Evolutionary conservation across 2,113 vertebrate species (phyloP).

Genomic region (Hydropotes inermis): DNA sequence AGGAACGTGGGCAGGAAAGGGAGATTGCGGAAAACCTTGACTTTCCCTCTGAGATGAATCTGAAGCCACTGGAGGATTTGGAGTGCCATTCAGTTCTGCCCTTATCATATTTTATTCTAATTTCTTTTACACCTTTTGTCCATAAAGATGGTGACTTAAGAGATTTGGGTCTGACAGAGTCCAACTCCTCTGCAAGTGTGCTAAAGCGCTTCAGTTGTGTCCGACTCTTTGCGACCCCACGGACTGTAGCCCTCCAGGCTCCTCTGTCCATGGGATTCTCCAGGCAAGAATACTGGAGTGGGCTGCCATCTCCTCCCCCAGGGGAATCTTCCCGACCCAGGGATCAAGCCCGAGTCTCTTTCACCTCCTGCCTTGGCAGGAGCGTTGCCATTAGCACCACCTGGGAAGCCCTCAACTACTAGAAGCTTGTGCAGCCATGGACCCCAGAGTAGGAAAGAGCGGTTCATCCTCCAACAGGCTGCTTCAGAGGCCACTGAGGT

Average conservation of each 20-base stretch:
- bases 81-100: too few relatives aligned
- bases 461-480: neutral
- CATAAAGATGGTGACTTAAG: neutral
- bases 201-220: neutral
- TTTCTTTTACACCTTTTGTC: neutral
- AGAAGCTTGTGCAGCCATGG: neutral
- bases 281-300: neutral
- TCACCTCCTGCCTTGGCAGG: neutral
- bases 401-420: neutral
- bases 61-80: neutral
- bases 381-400: neutral
- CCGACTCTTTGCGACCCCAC: fast-evolving
- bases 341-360: neutral
- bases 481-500: neutral
- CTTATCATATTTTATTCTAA: neutral
- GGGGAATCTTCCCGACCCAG: neutral
- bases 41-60: neutral
- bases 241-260: fast-evolving
- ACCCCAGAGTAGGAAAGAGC: neutral
- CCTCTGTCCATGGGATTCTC: neutral
- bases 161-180: neutral
- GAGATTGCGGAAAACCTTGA: neutral
- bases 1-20: neutral
- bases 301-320: neutral
- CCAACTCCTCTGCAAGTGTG: neutral